A percentile compares a stretch with the other conserved stretches of the same genome.
phyloP scores from a whole-genome alignment of 2,113 vertebrate species.

The Brachypodius melanocephalos region DNA sequence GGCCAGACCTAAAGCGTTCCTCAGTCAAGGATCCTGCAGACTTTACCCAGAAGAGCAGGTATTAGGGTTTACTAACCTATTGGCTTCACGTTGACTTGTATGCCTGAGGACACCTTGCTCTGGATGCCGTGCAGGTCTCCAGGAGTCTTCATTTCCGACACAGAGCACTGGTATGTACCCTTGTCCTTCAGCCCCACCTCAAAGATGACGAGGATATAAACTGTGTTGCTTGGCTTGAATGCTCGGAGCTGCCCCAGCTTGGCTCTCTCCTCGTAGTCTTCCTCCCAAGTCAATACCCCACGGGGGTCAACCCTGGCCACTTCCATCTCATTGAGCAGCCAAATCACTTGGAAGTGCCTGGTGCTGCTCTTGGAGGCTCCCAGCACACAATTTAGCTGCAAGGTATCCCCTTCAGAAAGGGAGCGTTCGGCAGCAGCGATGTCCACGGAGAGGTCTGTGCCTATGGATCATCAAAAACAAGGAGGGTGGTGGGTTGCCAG shows the following conservation, averaged over 20 bases:
- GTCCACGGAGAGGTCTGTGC: slow-evolving; percentile 58
- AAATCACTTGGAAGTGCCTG: slow-evolving; percentile 73
- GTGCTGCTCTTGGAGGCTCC: slow-evolving; percentile 11
- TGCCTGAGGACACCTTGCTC: background rate
- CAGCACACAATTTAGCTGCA: slow-evolving; percentile 74
- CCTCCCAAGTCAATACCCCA: slow-evolving; percentile 66
- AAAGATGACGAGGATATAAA: slow-evolving; percentile 74
- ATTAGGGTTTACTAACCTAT: slow-evolving; percentile 51
- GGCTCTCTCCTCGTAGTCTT: slow-evolving; percentile 50
- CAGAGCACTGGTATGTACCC: slow-evolving; percentile 77
- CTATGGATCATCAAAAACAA: slow-evolving; percentile 56
- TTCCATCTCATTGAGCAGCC: slow-evolving; percentile 64
- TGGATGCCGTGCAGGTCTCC: background rate
- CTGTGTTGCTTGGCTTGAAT: slow-evolving; percentile 50
- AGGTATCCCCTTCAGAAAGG: slow-evolving; percentile 70
- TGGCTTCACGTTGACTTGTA: background rate
- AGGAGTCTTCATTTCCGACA: slow-evolving; percentile 62
- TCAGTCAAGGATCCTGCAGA: background rate
- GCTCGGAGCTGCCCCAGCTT: slow-evolving; percentile 71
- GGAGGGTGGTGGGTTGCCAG: background rate
- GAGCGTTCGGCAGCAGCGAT: slow-evolving; percentile 2
- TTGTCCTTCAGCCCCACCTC: slow-evolving; percentile 70
- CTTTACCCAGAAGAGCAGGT: background rate
- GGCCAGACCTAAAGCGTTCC: background rate
- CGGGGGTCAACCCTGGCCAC: slow-evolving; percentile 72